phyloP scores from a whole-genome alignment of 1,140 invertebrate genomes.

The Ylistrum balloti region DNA sequence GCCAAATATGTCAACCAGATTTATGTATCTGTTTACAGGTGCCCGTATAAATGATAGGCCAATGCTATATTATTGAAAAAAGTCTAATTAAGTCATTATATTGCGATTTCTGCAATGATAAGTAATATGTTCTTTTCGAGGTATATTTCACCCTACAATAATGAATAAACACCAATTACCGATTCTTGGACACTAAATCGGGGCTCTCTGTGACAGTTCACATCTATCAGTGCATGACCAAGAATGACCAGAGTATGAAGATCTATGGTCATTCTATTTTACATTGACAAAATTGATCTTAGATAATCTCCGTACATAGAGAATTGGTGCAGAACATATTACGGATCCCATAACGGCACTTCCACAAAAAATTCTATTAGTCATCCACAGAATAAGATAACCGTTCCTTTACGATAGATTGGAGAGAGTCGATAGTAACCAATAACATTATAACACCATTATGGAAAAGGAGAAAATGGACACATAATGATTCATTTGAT shows the following conservation, averaged over 20 bases:
- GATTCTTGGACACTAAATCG: not conserved
- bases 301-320: not conserved
- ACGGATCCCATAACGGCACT: not conserved
- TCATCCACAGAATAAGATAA: not conserved
- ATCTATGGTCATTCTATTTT: not conserved
- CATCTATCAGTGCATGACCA: not conserved
- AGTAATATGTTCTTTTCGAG: not conserved
- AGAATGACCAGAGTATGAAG: not conserved
- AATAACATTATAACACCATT: not conserved
- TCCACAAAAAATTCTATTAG: not conserved
- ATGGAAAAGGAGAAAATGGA: not conserved
- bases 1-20: too few species aligned
- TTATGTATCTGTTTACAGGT: too few species aligned
- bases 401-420: not conserved
- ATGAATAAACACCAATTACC: not conserved
- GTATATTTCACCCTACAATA: not conserved
- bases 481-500: not conserved
- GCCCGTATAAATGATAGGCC: too few species aligned
- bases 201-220: not conserved
- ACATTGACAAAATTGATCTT: not conserved
- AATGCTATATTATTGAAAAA: too few species aligned
- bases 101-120: too few species aligned
- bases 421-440: not conserved
- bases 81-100: too few species aligned
- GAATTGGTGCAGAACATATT: not conserved